Evolutionary conservation across 2,888 invertebrate genomes (phyloP).

Genomic region (Pheosia gnoma): DNA sequence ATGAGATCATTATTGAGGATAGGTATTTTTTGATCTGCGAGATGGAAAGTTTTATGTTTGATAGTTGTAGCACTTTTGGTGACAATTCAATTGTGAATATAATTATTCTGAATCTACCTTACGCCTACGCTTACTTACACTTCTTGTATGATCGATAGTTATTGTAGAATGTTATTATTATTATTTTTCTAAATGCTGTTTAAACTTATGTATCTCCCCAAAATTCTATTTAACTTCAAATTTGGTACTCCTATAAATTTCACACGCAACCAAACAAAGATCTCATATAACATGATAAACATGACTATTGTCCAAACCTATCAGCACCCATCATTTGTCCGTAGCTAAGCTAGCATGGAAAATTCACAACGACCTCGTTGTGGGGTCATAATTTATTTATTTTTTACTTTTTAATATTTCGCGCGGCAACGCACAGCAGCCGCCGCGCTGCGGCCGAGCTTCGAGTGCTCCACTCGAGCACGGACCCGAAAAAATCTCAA

Average conservation of each 20-base stretch:
- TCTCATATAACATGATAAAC: too few relatives aligned
- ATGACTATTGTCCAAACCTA: background rate
- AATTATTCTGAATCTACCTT: too few relatives aligned
- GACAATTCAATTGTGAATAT: too few relatives aligned
- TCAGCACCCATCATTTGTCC: slow-evolving; percentile 33
- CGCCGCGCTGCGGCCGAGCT: slow-evolving; percentile 60
- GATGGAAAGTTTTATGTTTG: background rate
- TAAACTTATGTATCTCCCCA: too few relatives aligned
- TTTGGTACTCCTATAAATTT: too few relatives aligned
- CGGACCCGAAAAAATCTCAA: slow-evolving; percentile 77
- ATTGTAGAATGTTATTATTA: too few relatives aligned
- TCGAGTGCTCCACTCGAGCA: slow-evolving; percentile 73
- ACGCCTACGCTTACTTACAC: too few relatives aligned
- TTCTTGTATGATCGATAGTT: too few relatives aligned
- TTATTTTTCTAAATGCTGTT: too few relatives aligned
- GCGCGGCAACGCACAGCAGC: slow-evolving; percentile 55
- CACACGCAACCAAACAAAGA: too few relatives aligned
- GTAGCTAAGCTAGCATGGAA: slow-evolving; percentile 55
- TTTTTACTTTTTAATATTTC: slow-evolving; percentile 80
- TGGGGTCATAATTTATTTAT: slow-evolving; percentile 66
- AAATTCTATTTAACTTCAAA: too few relatives aligned
- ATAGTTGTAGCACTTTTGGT: too few relatives aligned
- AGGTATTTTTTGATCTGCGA: slow-evolving; percentile 33
- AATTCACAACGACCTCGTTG: slow-evolving; percentile 63
- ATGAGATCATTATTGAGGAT: slow-evolving; percentile 46